These are phyloP conservation scores for Babylonia areolata DNA, from an alignment of 1,140 invertebrate species.

Conservation along the genomic window DNA sequence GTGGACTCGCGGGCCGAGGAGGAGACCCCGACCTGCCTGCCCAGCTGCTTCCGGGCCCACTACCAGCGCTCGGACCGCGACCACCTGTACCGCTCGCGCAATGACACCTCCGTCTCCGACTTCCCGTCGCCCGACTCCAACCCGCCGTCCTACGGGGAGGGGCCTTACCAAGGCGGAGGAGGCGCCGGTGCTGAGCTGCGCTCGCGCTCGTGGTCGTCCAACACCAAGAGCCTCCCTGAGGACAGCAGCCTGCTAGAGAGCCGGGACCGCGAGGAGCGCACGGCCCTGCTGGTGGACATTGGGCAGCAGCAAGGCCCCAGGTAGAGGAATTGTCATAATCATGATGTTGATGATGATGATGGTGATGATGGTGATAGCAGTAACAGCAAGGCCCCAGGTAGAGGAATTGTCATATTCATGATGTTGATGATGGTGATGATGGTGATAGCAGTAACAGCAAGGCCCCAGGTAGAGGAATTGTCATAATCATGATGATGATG, in stretches of 20 bases:
- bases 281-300: constrained; percentile 60
- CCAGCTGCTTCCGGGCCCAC: constrained; percentile 66
- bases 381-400: too few species aligned
- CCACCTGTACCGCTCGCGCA: constrained; percentile 53
- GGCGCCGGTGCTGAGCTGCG: constrained; percentile 20
- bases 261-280: constrained; percentile 61
- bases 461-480: too few species aligned
- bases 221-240: constrained; percentile 54
- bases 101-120: constrained; percentile 60
- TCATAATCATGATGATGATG: too few species aligned
- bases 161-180: constrained; percentile 33
- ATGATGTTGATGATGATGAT: too few species aligned
- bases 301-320: constrained; percentile 44
- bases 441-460: too few species aligned
- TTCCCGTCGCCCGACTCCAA: constrained; percentile 65
- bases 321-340: too few species aligned
- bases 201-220: constrained; percentile 40
- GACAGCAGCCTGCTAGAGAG: constrained; percentile 55
- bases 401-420: too few species aligned
- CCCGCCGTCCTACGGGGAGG: constrained; percentile 63
- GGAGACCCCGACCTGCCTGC: constrained; percentile 66
- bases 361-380: too few species aligned
- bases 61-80: constrained; percentile 60
- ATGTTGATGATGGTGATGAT: too few species aligned
- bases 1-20: constrained; percentile 53